phyloP scores from a whole-genome alignment of 2,113 vertebrate species.

The Corynorhinus townsendii region DNA sequence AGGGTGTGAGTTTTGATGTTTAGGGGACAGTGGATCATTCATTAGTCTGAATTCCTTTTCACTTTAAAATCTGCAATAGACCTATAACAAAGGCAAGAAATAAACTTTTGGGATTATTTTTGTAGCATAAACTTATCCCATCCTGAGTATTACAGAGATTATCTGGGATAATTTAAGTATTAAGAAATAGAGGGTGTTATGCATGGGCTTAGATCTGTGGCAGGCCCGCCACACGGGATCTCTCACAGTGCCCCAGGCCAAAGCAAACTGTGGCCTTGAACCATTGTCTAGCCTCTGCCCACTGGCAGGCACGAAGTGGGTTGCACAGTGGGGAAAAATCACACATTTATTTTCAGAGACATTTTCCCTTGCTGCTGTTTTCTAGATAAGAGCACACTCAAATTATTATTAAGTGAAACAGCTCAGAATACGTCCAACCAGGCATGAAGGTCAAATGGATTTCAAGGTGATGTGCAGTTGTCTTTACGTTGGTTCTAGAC shows the following conservation, averaged over 20 bases:
- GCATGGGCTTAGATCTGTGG: not conserved
- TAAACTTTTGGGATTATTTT: not conserved
- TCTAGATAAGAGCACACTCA: not conserved
- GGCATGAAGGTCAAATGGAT: not conserved
- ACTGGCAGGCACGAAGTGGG: not conserved
- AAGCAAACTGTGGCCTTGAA: not conserved
- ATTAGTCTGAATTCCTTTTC: not conserved
- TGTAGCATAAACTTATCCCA: not conserved
- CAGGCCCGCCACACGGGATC: not conserved
- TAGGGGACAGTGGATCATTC: not conserved
- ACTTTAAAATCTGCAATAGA: not conserved
- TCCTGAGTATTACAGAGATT: not conserved
- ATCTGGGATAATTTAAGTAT: not conserved
- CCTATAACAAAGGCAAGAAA: not conserved
- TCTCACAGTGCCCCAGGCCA: slow-evolving; percentile 5
- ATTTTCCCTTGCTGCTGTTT: not conserved
- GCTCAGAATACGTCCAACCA: not conserved
- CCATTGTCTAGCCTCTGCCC: not conserved
- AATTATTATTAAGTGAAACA: not conserved
- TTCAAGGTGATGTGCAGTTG: not conserved
- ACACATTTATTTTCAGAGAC: not conserved
- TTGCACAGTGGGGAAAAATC: not conserved
- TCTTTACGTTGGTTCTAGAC: not conserved
- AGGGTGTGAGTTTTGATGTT: not conserved
- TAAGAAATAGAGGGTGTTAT: not conserved